phyloP scores from a whole-genome alignment of 1,140 invertebrate species.

The Drosophila funebris region DNA sequence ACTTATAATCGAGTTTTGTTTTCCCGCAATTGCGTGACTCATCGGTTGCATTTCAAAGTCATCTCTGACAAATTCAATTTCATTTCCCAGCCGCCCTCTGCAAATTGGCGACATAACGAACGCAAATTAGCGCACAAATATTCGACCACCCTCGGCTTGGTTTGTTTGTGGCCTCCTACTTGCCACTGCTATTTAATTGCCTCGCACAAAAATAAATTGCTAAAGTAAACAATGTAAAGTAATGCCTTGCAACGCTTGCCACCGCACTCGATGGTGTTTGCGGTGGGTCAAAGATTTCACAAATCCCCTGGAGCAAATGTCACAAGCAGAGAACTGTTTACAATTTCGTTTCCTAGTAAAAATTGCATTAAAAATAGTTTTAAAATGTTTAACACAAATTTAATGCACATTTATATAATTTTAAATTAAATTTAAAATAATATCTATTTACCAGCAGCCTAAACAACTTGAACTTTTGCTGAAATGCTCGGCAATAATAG shows the following conservation, averaged over 20 bases:
- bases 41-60: slow-evolving; percentile 58
- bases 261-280: slow-evolving; percentile 6
- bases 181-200: slow-evolving; percentile 43
- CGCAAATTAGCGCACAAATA: slow-evolving; percentile 58
- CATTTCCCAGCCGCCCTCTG: slow-evolving; percentile 3
- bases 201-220: slow-evolving; percentile 65
- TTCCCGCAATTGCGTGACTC: slow-evolving; percentile 49
- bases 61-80: slow-evolving; percentile 25
- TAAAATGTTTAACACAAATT: too few relatives aligned
- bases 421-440: not conserved
- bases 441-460: too few relatives aligned
- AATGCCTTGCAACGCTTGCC: not conserved
- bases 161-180: slow-evolving; percentile 60
- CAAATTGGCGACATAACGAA: slow-evolving; percentile 17
- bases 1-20: slow-evolving; percentile 62
- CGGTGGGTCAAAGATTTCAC: slow-evolving; percentile 25
- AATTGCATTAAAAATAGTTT: too few relatives aligned
- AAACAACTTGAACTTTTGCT: not conserved
- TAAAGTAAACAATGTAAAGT: slow-evolving; percentile 59
- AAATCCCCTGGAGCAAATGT: slow-evolving; percentile 6
- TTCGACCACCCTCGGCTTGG: slow-evolving; percentile 53
- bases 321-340: not conserved
- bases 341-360: too few relatives aligned
- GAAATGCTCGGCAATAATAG: not conserved
- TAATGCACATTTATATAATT: too few relatives aligned